Evolutionary conservation across 2,888 invertebrate genomes (phyloP), one percentile per base, ranked within the genome.

Genomic region (Pristionchus exspectatus): DNA sequence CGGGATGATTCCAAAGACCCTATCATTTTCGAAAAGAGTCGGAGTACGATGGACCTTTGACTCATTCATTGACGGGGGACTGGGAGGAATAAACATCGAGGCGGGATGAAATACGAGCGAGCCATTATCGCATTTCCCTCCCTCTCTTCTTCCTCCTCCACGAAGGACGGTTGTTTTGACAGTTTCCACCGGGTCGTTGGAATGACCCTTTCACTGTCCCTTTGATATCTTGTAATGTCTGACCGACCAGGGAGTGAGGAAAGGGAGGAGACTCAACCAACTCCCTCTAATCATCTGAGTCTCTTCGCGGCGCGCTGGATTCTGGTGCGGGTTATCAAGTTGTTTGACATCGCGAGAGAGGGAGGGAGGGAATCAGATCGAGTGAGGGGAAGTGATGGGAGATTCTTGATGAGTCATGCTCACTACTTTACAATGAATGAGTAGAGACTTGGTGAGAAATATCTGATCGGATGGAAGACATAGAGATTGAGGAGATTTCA

Each of bases 261-360:
- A 72, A 72, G 12, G 16, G 72, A 24, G 14, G 30, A 72, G 44
- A 50, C 2, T 38, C 38, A 38, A 38, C 38, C 44, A 44, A 44
- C 9, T 44, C 69, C 27, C 69, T 69, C 69, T 69, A 18, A n/a
- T 27, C 27, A n/a, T 14, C 27, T 24, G 69, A 27, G 27, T 38
- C 72, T 72, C 72, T 38, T 33, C 72, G n/a, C 12, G n/a, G 18
- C 1, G 27, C n/a, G 30, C 81, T 81, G 24, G 81, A 54, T 33
- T 27, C 81, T 77, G 50, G 81, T 21, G 44, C 50, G 44, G 81
- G 81, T 81, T 81, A 81, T 81, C 81, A 81, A 54, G 50, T 81
- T 81, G 81, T 81, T 81, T 81, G 84, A 85, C 59, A 85, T 56
- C 56, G 83, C 14, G n/a, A 83, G 56, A 59, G 59, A 56, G 84